Evolutionary conservation across 2,797 vertebrate genomes (phyloP).

Genomic region (Dallia pectoralis): DNA sequence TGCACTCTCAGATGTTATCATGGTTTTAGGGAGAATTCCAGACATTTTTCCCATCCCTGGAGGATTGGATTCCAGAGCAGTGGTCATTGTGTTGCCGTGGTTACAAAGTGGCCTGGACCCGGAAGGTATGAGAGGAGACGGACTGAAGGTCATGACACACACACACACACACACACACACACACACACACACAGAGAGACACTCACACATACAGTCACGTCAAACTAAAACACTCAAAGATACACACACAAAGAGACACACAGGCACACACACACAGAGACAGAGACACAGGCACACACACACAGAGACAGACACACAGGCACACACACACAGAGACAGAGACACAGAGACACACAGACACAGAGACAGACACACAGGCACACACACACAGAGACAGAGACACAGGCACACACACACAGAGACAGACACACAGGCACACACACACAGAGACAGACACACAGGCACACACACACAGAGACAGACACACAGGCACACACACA

Average conservation of each 20-base stretch:
- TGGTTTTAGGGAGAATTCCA: conserved; percentile 39
- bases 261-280: neutral
- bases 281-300: conserved; percentile 13
- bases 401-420: neutral
- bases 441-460: conserved; percentile 22
- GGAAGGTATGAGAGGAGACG: neutral
- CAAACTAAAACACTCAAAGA: no score
- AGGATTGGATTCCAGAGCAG: conserved; percentile 30
- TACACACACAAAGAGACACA: conserved; percentile 7
- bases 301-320: neutral
- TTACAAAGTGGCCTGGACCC: conserved; percentile 27
- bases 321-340: neutral
- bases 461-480: neutral
- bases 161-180: neutral
- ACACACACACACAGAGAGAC: conserved; percentile 20
- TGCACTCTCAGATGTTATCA: neutral
- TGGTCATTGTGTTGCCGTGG: conserved; percentile 27
- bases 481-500: conserved; percentile 7
- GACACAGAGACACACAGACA: neutral
- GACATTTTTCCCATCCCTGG: conserved; percentile 34
- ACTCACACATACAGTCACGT: no score
- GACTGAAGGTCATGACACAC: neutral
- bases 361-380: neutral
- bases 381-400: no score
- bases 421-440: neutral